Base-by-base conservation (phyloP, 2,797 vertebrate species). In the Balearica regulorum region DNA sequence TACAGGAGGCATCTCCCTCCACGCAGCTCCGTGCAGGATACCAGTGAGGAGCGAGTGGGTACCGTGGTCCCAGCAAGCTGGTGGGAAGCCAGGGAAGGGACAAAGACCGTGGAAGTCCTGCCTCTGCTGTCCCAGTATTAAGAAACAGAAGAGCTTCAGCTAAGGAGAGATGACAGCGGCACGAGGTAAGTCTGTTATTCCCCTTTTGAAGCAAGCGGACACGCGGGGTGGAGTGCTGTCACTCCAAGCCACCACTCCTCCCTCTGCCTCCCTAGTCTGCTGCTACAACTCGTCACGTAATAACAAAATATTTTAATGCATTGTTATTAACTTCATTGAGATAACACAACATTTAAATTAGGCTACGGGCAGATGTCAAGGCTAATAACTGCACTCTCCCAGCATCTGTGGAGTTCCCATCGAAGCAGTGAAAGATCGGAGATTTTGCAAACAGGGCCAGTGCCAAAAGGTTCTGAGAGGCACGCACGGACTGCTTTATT, bases 1-100 rank as follows among this genome's bases (percentile, higher is more conserved):
- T 20, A 26, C 0, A 1, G 35, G 60, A 62, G 26, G 48, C n/a
- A 54, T 31, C 44, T 33, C 61, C 28, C 53, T 33, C 53, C 60
- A 11, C 0, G 0, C 55, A 60, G 55, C n/a, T 41, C 72, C 16
- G 7, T 21, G 57, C 85, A 79, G 48, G 35, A 6, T 3, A 16
- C 6, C 35, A 58, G 25, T 3, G 25, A 58, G 46, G 7, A 65
- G 16, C 12, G 55, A 20, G 20, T 1, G 41, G 44, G 26, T 78
- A n/a, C 26, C 0, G 0, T 18, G 35, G 28, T 25, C 64, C 48
- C 83, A 77, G 25, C 11, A 60, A 54, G 44, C 37, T 70, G 26
- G 5, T 54, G 20, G 37, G 26, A 75, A 2, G 37, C 22, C 55
- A 82, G 64, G 58, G 22, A 61, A 93, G 20, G 49, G 69, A 9